phyloP scores from a whole-genome alignment of 2,888 invertebrate species.

The Cantharis rustica region DNA sequence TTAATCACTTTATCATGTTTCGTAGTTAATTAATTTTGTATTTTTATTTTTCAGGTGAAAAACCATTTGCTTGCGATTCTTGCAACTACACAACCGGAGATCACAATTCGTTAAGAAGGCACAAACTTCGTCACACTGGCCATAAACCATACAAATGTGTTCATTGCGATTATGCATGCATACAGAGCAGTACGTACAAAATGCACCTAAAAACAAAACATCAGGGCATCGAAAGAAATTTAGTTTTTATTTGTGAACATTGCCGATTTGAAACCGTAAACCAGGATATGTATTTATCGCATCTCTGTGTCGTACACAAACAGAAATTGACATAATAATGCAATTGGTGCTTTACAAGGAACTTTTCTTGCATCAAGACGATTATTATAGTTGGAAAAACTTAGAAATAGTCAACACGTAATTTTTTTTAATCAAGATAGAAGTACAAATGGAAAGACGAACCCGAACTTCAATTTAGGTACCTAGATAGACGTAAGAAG shows the following conservation, averaged over 20 bases:
- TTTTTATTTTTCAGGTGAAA: constrained; percentile 66
- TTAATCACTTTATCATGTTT: too few species aligned
- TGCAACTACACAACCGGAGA: constrained; percentile 77
- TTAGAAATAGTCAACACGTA: neutral
- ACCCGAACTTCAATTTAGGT: neutral
- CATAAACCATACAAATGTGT: constrained; percentile 78
- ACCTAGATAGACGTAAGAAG: neutral
- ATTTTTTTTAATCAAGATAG: neutral
- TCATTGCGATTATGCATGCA: constrained; percentile 78
- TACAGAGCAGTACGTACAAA: constrained; percentile 80
- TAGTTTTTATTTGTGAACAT: constrained; percentile 65
- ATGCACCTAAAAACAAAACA: constrained; percentile 80
- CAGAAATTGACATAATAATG: constrained; percentile 47
- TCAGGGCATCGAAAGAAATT: constrained; percentile 67
- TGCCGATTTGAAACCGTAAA: constrained; percentile 69
- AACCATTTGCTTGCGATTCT: constrained; percentile 75
- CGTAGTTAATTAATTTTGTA: too few species aligned
- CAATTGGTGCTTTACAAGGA: neutral
- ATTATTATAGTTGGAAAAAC: neutral
- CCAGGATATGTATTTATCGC: constrained; percentile 64
- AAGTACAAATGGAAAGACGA: neutral
- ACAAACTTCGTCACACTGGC: constrained; percentile 77
- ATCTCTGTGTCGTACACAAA: constrained; percentile 59
- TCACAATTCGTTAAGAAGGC: constrained; percentile 80
- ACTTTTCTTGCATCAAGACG: neutral